A percentile compares a stretch with the other conserved stretches of the same genome.
Evolutionary conservation across 2,888 invertebrate genomes (phyloP).

Genomic region (Teinopalpus imperialis): DNA sequence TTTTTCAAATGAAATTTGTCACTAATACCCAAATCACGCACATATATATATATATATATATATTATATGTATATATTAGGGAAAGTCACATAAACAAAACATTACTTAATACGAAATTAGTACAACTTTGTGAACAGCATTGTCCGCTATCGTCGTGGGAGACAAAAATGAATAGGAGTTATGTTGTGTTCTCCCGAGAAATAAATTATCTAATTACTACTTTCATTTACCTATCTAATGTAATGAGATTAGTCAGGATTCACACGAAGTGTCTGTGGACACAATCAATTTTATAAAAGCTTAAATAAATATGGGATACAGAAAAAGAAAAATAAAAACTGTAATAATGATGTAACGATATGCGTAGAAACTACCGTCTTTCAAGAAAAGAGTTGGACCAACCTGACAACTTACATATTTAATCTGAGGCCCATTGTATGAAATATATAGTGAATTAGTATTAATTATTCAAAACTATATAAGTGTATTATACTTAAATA

Average conservation of each 20-base stretch:
- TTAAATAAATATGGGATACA: too few species aligned
- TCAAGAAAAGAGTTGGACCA: not conserved
- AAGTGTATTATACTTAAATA: too few species aligned
- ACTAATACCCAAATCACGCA: too few species aligned
- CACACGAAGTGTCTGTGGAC: conserved; percentile 36
- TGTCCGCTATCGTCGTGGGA: conserved; percentile 61
- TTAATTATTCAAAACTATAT: too few species aligned
- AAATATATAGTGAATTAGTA: too few species aligned
- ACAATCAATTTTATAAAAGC: conserved; percentile 1
- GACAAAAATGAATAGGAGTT: conserved; percentile 64
- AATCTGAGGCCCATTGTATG: too few species aligned
- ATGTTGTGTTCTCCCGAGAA: conserved; percentile 56
- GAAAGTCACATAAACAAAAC: conserved; percentile 36
- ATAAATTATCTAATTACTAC: conserved; percentile 57
- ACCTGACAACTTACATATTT: not conserved
- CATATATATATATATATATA: too few species aligned
- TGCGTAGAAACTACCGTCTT: not conserved
- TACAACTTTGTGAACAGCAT: conserved; percentile 60
- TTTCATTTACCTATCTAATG: conserved; percentile 60
- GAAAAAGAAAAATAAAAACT: too few species aligned
- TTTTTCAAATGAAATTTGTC: too few species aligned
- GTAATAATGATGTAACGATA: not conserved
- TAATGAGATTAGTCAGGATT: conserved; percentile 40
- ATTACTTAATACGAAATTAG: conserved; percentile 43
- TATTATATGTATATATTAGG: too few species aligned